These are phyloP conservation scores for Anarsia innoxiella DNA, from an alignment of 2,888 invertebrate species.

Conservation along the genomic window DNA sequence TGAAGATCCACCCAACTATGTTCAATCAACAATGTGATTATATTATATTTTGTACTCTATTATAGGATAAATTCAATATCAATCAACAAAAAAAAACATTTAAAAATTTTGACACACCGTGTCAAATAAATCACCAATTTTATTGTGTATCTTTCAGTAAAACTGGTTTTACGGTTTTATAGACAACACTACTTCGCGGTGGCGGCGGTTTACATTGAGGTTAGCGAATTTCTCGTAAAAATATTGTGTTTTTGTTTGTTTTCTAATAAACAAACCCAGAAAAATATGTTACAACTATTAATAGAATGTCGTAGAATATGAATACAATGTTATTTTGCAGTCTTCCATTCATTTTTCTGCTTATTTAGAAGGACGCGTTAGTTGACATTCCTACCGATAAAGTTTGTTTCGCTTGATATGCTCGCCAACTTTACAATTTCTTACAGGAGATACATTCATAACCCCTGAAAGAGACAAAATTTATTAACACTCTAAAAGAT, in stretches of 20 bases:
- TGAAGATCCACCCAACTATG: not conserved
- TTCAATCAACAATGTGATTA: not conserved
- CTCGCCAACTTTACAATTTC: constrained; percentile 25
- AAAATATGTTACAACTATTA: constrained; percentile 12
- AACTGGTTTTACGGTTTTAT: not conserved
- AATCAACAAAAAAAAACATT: too few species aligned
- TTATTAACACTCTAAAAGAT: not conserved
- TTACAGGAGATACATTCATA: constrained; percentile 19
- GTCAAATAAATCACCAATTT: not conserved
- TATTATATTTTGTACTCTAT: too few species aligned
- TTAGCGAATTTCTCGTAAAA: constrained; percentile 51
- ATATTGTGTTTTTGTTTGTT: constrained; percentile 34
- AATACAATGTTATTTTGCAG: constrained; percentile 17
- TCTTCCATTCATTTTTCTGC: constrained; percentile 47
- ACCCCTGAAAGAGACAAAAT: not conserved
- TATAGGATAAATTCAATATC: too few species aligned
- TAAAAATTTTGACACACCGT: too few species aligned
- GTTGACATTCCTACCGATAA: constrained; percentile 46
- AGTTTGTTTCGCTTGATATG: constrained; percentile 41
- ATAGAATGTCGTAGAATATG: constrained; percentile 15
- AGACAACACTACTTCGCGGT: constrained; percentile 47
- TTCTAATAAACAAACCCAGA: constrained; percentile 19
- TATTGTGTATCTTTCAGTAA: not conserved
- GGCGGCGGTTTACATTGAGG: constrained; percentile 59
- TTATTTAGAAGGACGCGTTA: constrained; percentile 55